Conservation (phyloP, 2,113 vertebrate genomes). For the Clarias macrocephalus region DNA sequence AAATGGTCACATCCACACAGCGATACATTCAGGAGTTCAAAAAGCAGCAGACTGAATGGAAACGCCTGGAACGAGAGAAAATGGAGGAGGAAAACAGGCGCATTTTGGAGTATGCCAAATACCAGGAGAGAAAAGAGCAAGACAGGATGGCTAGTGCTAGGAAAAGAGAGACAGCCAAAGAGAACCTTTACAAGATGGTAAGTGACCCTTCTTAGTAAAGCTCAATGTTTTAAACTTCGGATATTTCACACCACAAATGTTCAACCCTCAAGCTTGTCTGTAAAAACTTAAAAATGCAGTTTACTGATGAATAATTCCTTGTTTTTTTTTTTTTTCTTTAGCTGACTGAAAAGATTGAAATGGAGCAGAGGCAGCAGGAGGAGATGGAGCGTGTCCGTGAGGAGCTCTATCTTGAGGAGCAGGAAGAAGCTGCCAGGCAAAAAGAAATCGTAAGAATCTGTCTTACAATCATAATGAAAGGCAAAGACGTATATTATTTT, state of each 20-base stretch:
- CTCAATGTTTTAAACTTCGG: not conserved
- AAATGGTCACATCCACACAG: slow-evolving; percentile 81
- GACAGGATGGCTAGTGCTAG: slow-evolving; percentile 72
- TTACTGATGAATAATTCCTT: not conserved
- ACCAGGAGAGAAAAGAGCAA: slow-evolving; percentile 76
- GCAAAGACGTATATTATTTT: not conserved
- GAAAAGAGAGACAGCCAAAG: slow-evolving; percentile 78
- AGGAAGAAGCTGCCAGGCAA: slow-evolving; percentile 71
- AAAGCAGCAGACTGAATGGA: slow-evolving; percentile 81
- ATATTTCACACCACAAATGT: not conserved
- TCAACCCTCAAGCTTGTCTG: not conserved
- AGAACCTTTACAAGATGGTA: slow-evolving; percentile 80
- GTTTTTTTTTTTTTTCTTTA: slow-evolving; percentile 43
- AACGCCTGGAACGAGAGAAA: slow-evolving; percentile 79
- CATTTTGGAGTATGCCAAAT: slow-evolving; percentile 80
- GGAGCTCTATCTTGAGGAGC: slow-evolving; percentile 84
- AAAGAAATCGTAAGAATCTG: slow-evolving; percentile 77
- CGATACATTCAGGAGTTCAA: slow-evolving; percentile 84
- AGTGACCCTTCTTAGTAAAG: not conserved
- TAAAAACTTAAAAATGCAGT: not conserved
- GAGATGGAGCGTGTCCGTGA: slow-evolving; percentile 80
- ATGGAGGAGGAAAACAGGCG: slow-evolving; percentile 88
- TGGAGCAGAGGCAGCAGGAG: slow-evolving; percentile 73
- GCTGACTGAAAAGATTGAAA: slow-evolving; percentile 79
- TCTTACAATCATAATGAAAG: not conserved